Base-by-base conservation (phyloP, 2,888 invertebrate genomes). In the Chloroclysta siterata region DNA sequence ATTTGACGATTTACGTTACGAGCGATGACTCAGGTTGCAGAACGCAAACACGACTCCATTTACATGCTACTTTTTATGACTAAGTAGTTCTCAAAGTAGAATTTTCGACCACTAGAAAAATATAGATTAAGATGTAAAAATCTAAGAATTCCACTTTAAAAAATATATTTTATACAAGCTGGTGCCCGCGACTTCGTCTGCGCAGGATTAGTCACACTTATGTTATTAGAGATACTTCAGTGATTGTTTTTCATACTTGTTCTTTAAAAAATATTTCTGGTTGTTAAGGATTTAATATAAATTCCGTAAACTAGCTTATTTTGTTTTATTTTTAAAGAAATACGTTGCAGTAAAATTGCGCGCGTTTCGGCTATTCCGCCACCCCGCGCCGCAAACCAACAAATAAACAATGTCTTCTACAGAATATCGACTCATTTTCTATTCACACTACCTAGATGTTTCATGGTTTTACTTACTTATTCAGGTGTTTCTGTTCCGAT, bases 401-500 rank as follows among this genome's bases (percentile, higher is more conserved):
- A 52, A 55, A 55, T 55, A 28, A 36, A 39, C 36, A 44, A 42
- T n/a, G 13, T 54, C 48, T 44, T 54, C n/a, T n/a, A n/a, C 22
- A 54, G 52, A 48, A 65, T 65, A 66, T 60, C 47, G 48, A 60
- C 52, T 56, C 51, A 64, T 60, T 44, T 53, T 60, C 60, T 51
- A 57, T 53, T 65, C 59, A 60, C 60, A 63, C 64, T 68, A 33
- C 22, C 22, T 22, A 62, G 56, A 63, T 60, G 60, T 63, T 41
- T 65, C 51, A 63, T 63, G 42, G 33, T 14, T 60, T 50, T 57
- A 56, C 63, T 69, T 77, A 22, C 22, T 3, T 22, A 72, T 79
- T 76, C 81, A 95, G 95, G 83, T 96, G 96, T 85, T 95, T 95
- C 81, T 96, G 96, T 83, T 94, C 93, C 60, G 93, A 94, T 81